Percentiles rank a stretch among this genome's conserved stretches.
These are phyloP conservation scores for Bombyx mandarina DNA, from an alignment of 1,140 invertebrate species.

Conservation along the genomic window DNA sequence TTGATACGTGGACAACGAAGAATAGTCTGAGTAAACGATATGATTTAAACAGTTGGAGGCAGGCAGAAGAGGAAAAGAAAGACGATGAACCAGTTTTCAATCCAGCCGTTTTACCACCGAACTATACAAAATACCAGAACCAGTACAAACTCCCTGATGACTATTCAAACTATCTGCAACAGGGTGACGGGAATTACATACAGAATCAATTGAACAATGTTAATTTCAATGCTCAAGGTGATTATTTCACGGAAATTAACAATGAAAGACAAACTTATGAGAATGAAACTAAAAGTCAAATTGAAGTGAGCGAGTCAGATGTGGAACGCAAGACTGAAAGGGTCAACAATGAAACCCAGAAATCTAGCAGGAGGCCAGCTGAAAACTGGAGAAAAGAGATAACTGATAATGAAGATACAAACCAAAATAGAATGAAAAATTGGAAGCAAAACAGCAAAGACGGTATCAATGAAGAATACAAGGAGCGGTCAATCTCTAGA, in stretches of 20 bases:
- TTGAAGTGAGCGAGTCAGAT: neutral
- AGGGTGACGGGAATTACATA: slow-evolving; percentile 55
- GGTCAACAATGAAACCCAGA: slow-evolving; percentile 49
- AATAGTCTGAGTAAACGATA: slow-evolving; percentile 46
- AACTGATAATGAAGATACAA: slow-evolving; percentile 41
- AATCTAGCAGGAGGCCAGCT: slow-evolving; percentile 28
- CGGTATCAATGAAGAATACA: slow-evolving; percentile 41
- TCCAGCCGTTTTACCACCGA: slow-evolving; percentile 39
- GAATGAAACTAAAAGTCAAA: neutral
- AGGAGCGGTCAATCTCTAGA: slow-evolving; percentile 24
- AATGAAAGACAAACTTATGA: slow-evolving; percentile 13
- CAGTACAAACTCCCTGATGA: slow-evolving; percentile 39
- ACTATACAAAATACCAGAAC: slow-evolving; percentile 27
- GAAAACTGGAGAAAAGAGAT: slow-evolving; percentile 58
- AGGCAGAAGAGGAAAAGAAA: slow-evolving; percentile 41
- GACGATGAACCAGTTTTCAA: slow-evolving; percentile 45
- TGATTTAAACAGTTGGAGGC: slow-evolving; percentile 57
- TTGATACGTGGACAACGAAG: slow-evolving; percentile 45
- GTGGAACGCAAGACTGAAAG: slow-evolving; percentile 21
- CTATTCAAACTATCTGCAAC: slow-evolving; percentile 48
- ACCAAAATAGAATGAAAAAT: slow-evolving; percentile 38
- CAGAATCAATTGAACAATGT: slow-evolving; percentile 36
- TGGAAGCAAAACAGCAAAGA: slow-evolving; percentile 46
- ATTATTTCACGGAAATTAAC: slow-evolving; percentile 22
- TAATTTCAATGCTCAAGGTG: slow-evolving; percentile 33